phyloP scores from a whole-genome alignment of 1,140 invertebrate genomes.

The Caenorhabditis latens region DNA sequence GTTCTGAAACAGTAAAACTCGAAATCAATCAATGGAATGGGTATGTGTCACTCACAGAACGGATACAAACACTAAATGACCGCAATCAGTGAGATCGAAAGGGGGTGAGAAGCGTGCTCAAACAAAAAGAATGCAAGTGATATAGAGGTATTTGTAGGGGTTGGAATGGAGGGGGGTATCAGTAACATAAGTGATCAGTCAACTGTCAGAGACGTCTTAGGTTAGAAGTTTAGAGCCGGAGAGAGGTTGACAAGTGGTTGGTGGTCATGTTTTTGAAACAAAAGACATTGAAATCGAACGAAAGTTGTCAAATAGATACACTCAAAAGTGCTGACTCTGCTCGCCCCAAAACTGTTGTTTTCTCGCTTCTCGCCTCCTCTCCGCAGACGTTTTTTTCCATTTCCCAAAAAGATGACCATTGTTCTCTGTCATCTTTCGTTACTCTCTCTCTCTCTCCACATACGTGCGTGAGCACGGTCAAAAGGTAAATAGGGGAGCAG shows the following conservation, averaged over 20 bases:
- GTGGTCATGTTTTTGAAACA: too few relatives aligned
- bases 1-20: too few relatives aligned
- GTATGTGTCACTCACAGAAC: neutral
- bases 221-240: too few relatives aligned
- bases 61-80: neutral
- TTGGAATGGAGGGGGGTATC: neutral
- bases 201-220: neutral
- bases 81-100: neutral
- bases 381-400: neutral
- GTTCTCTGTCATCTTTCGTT: neutral
- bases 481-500: neutral
- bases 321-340: neutral
- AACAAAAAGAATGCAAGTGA: conserved; percentile 7
- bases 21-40: neutral
- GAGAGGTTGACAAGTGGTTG: neutral
- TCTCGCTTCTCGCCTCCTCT: neutral
- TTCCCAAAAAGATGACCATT: neutral
- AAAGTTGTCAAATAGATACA: neutral
- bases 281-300: too few relatives aligned
- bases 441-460: neutral
- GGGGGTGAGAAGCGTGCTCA: conserved; percentile 17
- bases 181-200: neutral
- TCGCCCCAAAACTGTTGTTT: too few relatives aligned
- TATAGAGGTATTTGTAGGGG: neutral
- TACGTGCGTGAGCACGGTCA: conserved; percentile 28